A percentile compares a stretch with the other conserved stretches of the same genome.
Evolutionary conservation across 2,797 vertebrate species (phyloP).

Genomic region (Melanotaenia nigrans): DNA sequence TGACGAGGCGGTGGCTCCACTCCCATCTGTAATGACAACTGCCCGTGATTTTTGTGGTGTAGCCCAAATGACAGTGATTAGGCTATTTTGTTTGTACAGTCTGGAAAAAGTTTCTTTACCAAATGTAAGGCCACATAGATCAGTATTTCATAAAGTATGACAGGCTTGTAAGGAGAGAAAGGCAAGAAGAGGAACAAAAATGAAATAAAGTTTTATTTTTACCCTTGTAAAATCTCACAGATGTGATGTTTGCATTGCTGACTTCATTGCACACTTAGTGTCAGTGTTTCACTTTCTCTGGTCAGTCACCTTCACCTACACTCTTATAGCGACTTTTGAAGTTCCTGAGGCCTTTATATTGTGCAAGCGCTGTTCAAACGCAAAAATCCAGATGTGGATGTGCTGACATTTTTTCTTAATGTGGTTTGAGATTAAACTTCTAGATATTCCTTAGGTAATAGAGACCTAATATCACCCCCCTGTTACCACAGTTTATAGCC

Average conservation of each 20-base stretch:
- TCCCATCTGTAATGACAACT: neutral
- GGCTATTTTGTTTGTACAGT: neutral
- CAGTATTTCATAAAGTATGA: too few species aligned
- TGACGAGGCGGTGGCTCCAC: neutral
- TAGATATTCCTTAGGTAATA: conserved; percentile 28
- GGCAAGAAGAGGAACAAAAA: neutral
- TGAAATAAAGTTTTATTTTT: neutral
- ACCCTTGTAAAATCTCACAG: too few species aligned
- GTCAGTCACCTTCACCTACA: too few species aligned
- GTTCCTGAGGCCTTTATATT: neutral
- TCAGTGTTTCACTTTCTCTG: too few species aligned
- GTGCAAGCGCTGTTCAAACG: neutral
- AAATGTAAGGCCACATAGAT: neutral
- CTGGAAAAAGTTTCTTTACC: neutral
- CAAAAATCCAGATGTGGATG: neutral
- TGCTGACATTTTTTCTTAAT: neutral
- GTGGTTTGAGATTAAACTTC: neutral
- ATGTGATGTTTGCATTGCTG: too few species aligned
- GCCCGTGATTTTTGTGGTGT: neutral
- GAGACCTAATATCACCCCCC: conserved; percentile 14
- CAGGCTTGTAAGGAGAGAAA: neutral
- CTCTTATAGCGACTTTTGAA: too few species aligned
- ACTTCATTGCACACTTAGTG: too few species aligned
- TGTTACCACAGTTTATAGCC: conserved; percentile 39
- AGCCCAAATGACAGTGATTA: neutral